phyloP scores from a whole-genome alignment of 2,888 invertebrate species.

The Drosophila colorata region DNA sequence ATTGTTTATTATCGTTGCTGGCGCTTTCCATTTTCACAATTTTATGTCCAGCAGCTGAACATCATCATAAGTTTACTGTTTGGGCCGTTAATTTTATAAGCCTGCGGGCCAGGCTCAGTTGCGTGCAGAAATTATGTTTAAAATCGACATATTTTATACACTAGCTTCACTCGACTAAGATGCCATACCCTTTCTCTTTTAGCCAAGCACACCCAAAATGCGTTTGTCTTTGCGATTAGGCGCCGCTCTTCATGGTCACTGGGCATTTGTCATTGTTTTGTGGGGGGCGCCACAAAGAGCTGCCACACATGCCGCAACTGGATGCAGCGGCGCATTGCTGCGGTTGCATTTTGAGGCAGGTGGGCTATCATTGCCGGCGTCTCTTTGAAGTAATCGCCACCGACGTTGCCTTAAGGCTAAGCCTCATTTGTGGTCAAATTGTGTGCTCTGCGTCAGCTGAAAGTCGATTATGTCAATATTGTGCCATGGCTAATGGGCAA shows the following conservation, averaged over 20 bases:
- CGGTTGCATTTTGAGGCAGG: slow-evolving; percentile 38
- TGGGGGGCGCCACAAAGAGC: slow-evolving; percentile 2
- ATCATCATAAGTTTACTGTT: slow-evolving; percentile 71
- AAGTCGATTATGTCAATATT: slow-evolving; percentile 82
- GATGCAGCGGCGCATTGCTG: slow-evolving; percentile 25
- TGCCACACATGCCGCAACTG: slow-evolving; percentile 33
- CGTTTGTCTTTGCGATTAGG: slow-evolving; percentile 37
- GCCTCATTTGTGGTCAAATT: slow-evolving; percentile 80
- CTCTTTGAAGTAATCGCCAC: slow-evolving; percentile 69
- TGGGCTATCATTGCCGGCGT: slow-evolving; percentile 22
- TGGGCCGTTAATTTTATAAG: slow-evolving; percentile 46
- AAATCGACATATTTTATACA: slow-evolving; percentile 13
- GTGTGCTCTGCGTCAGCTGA: slow-evolving; percentile 75
- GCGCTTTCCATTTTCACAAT: slow-evolving; percentile 42
- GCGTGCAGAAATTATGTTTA: slow-evolving; percentile 8
- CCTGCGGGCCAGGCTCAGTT: slow-evolving; percentile 32
- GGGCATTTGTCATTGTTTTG: slow-evolving; percentile 50
- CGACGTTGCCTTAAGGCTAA: slow-evolving; percentile 69
- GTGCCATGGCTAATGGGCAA: slow-evolving; percentile 68
- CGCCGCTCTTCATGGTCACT: slow-evolving; percentile 31
- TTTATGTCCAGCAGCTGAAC: slow-evolving; percentile 71
- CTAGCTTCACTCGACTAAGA: slow-evolving; percentile 27
- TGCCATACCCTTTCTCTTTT: slow-evolving; percentile 3
- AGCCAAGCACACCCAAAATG: slow-evolving; percentile 4
- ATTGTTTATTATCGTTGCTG: slow-evolving; percentile 44